A percentile compares a stretch with the other conserved stretches of the same genome.
Conservation (phyloP, 2,113 vertebrate species). For the Hippocampus barbouri region DNA sequence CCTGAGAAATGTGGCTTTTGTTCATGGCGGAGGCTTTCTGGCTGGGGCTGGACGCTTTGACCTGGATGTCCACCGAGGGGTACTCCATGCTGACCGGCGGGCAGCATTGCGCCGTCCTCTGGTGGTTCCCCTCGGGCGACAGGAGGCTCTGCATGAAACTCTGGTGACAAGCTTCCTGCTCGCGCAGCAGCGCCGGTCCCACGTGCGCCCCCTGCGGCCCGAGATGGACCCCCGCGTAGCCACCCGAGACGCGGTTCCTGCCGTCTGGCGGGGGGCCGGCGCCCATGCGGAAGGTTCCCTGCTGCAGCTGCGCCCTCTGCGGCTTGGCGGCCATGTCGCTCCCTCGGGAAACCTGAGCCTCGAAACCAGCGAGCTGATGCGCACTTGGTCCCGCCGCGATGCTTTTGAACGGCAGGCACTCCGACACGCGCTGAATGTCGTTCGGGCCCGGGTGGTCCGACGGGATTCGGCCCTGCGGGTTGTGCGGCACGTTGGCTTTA, state of each 20-base stretch:
- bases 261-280: conserved; percentile 78
- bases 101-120: conserved; percentile 82
- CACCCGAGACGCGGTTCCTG: conserved; percentile 74
- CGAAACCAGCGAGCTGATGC: conserved; percentile 80
- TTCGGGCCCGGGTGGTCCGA: conserved; percentile 77
- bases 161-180: conserved; percentile 90
- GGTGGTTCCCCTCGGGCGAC: conserved; percentile 85
- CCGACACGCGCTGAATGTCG: conserved; percentile 83
- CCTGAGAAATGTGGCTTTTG: conserved; percentile 88
- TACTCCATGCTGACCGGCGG: conserved; percentile 87
- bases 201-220: conserved; percentile 82
- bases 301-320: conserved; percentile 77
- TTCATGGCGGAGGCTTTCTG: conserved; percentile 87
- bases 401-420: conserved; percentile 88
- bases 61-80: conserved; percentile 84
- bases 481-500: conserved; percentile 81
- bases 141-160: conserved; percentile 96
- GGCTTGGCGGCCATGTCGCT: conserved; percentile 82
- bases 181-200: conserved; percentile 75
- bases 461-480: conserved; percentile 80
- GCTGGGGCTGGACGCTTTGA: conserved; percentile 85
- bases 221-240: conserved; percentile 73
- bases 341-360: conserved; percentile 85
- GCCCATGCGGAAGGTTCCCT: conserved; percentile 83
- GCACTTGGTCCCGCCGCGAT: conserved; percentile 59